phyloP scores from a whole-genome alignment of 2,797 vertebrate species.

The Hippocampus kuda region DNA sequence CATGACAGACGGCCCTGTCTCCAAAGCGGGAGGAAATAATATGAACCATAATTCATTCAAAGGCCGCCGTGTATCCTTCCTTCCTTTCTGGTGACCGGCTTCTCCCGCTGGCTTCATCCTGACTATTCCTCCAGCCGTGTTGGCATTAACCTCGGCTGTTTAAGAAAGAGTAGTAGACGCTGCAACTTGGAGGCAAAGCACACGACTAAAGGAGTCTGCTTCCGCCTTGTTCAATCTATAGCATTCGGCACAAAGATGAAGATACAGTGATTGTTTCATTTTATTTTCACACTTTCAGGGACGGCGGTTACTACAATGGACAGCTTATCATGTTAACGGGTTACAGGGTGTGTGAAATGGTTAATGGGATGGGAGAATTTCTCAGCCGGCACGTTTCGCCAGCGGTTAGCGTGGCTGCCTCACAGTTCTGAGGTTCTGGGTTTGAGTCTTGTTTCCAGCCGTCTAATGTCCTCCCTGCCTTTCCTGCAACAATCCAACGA shows the following conservation, averaged over 20 bases:
- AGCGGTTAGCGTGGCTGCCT: neutral
- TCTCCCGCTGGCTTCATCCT: conserved; percentile 33
- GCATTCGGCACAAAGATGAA: no score
- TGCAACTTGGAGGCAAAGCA: conserved; percentile 31
- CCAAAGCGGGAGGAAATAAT: conserved; percentile 61
- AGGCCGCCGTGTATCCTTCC: conserved; percentile 56
- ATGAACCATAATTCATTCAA: conserved; percentile 70
- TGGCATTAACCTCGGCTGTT: conserved; percentile 55
- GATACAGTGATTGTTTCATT: no score
- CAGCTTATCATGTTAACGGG: no score
- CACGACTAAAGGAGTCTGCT: neutral
- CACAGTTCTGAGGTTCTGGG: neutral
- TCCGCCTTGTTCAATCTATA: no score
- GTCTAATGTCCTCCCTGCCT: no score
- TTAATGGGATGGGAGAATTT: neutral
- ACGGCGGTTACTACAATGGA: no score
- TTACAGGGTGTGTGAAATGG: no score
- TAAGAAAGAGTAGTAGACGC: conserved; percentile 33
- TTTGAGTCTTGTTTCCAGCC: no score
- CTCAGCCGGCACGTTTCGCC: neutral
- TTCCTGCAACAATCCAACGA: no score
- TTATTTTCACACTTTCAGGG: no score
- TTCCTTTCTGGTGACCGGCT: conserved; percentile 59
- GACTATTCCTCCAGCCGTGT: conserved; percentile 44
- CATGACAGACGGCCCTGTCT: conserved; percentile 71